Percentiles rank a stretch among this genome's conserved stretches.
Conservation (phyloP, 2,888 invertebrate genomes). For the Shargacucullia verbasci region DNA sequence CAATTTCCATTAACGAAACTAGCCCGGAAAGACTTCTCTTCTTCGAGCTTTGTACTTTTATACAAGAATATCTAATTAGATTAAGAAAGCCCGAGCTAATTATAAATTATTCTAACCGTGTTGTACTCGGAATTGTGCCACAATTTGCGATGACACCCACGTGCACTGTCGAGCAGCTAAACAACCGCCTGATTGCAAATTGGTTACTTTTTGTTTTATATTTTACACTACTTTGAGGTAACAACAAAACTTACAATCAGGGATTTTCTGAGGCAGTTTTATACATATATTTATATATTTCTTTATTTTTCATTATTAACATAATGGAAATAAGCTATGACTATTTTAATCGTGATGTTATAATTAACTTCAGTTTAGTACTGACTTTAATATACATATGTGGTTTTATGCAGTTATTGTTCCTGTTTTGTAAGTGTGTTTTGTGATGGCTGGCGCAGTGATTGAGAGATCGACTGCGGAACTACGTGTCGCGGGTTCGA, state of each 20-base stretch:
- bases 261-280: no score
- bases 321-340: no score
- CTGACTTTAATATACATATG: not conserved
- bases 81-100: slow-evolving; percentile 1
- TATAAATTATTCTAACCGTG: slow-evolving; percentile 31
- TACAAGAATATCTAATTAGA: slow-evolving; percentile 7
- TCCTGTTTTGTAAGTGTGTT: no score
- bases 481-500: no score
- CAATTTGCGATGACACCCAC: slow-evolving; percentile 24
- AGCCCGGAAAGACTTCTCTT: not conserved
- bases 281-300: no score
- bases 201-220: slow-evolving; percentile 17
- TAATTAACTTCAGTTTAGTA: no score
- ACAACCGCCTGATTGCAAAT: slow-evolving; percentile 32
- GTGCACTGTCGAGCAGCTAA: slow-evolving; percentile 10
- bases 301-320: no score
- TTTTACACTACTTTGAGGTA: slow-evolving; percentile 1
- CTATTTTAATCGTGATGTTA: no score
- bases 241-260: slow-evolving; percentile 6
- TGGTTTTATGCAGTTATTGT: no score
- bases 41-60: slow-evolving; percentile 3
- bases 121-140: slow-evolving; percentile 8
- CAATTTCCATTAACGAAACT: not conserved
- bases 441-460: no score
- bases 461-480: no score